phyloP scores from a whole-genome alignment of 2,797 vertebrate genomes.

The Eupleurogrammus muticus region DNA sequence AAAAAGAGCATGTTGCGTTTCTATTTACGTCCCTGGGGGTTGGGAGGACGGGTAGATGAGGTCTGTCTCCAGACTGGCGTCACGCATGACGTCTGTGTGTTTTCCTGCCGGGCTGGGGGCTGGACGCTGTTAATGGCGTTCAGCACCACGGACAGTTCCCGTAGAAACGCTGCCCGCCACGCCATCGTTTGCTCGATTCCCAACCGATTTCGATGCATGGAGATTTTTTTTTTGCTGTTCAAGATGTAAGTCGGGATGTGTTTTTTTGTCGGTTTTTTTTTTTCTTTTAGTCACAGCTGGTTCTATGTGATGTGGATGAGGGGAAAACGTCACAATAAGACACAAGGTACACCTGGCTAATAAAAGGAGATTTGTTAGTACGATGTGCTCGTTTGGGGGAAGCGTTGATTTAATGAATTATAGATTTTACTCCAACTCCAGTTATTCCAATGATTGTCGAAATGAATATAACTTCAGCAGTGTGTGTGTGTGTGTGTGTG shows the following conservation, averaged over 20 bases:
- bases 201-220: neutral
- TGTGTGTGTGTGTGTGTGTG: neutral
- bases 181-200: too few relatives aligned
- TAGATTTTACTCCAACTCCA: neutral
- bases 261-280: neutral
- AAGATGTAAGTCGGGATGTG: neutral
- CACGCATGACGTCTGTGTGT: constrained; percentile 72
- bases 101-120: constrained; percentile 52
- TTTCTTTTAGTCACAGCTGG: neutral
- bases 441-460: too few relatives aligned
- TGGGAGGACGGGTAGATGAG: constrained; percentile 41
- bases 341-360: neutral
- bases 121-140: constrained; percentile 63
- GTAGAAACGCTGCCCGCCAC: neutral
- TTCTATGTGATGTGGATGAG: neutral
- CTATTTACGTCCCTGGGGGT: constrained; percentile 47
- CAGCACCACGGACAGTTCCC: constrained; percentile 80
- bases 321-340: neutral
- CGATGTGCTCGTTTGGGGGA: neutral
- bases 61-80: constrained; percentile 70
- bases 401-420: neutral
- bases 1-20: constrained; percentile 32
- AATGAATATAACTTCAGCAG: neutral
- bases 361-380: neutral
- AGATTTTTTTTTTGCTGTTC: neutral